Evolutionary conservation across 2,113 vertebrate species (phyloP), one percentile per base, ranked within the genome.

Genomic region (Bos javanicus): DNA sequence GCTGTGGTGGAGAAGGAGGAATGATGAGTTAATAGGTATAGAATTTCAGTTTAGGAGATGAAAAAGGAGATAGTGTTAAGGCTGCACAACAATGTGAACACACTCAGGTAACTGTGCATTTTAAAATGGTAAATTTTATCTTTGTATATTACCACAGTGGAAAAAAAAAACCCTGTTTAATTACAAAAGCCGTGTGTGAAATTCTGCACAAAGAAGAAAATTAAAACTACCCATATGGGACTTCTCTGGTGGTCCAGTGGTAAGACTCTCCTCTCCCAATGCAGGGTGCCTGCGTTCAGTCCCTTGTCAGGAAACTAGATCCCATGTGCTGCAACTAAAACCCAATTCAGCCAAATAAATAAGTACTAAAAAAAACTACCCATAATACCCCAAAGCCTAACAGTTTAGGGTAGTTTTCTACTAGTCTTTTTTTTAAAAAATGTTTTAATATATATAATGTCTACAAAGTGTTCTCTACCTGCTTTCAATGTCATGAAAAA

Each of bases 191-290:
- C 26, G 33, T 56, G 43, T 67, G 67, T 67, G 78, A 89, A 85
- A 97, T 96, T 74, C 36, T 94, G 52, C 54, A 48, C 62, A 88
- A 80, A 91, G 36, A 83, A 92, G 82, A 88, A 91, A 94, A 78
- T 82, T 71, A 91, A 81, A 94, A 91, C 39, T 57, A 50, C 16
- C 10, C 15, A 50, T 39, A 76, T 50, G 15, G 76, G 46, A 33
- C 26, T 80, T 80, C 28, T 50, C 46, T 80, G 46, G 46, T 80
- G 76, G 46, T 4, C 15, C 28, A 80, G 46, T 3, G 76, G 8
- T 80, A 50, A 80, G 76, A 50, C 28, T 80, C 76, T 30, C 25
- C 43, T 43, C 43, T 78, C 25, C 43, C 43, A 78, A 11, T 19
- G 8, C 28, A 50, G 46, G 71, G 23, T 74, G 36, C 71, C 71